Evolutionary conservation across 2,113 vertebrate genomes (phyloP).

Genomic region (Callaeas wilsoni): DNA sequence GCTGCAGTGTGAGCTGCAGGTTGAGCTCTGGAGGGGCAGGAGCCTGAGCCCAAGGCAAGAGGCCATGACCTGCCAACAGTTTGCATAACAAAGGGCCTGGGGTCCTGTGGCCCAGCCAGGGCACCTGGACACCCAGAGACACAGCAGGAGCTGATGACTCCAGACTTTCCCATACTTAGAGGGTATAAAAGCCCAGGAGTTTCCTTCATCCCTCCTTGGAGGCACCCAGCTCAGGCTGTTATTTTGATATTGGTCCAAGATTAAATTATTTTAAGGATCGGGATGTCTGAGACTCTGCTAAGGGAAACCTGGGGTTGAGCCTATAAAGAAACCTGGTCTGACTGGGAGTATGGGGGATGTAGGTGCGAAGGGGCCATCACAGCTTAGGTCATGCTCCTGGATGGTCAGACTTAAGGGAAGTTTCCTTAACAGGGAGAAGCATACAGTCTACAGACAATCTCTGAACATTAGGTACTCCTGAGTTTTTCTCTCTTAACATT

Average conservation of each 20-base stretch:
- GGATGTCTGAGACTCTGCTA: background rate
- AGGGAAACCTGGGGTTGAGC: background rate
- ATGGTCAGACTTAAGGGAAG: background rate
- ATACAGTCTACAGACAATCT: too few relatives aligned
- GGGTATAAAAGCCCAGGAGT: background rate
- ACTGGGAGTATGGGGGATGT: background rate
- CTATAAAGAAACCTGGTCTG: background rate
- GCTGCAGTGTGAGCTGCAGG: background rate
- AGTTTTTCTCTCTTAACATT: background rate
- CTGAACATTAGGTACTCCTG: background rate
- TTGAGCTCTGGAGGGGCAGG: background rate
- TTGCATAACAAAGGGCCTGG: background rate
- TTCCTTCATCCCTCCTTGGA: background rate
- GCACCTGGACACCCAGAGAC: background rate
- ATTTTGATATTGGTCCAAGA: background rate
- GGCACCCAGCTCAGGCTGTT: background rate
- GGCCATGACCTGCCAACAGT: background rate
- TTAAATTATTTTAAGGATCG: background rate
- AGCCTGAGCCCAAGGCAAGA: background rate
- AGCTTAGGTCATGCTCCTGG: background rate
- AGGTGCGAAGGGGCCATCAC: background rate
- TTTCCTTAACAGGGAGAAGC: background rate
- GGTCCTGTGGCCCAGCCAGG: background rate
- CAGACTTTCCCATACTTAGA: background rate
- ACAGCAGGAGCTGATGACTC: background rate